Evolutionary conservation across 2,113 vertebrate species (phyloP).

Genomic region (Plestiodon gilberti): DNA sequence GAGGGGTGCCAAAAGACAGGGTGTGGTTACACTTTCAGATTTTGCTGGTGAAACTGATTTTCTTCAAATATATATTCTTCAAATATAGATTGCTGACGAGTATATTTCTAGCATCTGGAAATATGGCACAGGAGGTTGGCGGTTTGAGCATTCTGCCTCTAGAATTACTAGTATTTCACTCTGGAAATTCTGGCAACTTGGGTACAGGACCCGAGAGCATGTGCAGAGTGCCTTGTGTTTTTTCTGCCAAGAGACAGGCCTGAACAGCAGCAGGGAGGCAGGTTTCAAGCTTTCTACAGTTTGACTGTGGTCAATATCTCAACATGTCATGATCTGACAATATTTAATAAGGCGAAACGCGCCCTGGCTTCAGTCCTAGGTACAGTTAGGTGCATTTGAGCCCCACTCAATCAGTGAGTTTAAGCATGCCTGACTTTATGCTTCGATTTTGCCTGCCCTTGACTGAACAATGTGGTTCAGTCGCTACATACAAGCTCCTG

Average conservation of each 20-base stretch:
- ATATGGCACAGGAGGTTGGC: background rate
- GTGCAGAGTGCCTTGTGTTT: background rate
- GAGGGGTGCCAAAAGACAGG: slow-evolving; percentile 30
- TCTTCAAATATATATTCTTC: background rate
- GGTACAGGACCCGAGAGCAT: background rate
- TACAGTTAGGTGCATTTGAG: background rate
- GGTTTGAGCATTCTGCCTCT: no score
- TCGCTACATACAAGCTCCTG: no score
- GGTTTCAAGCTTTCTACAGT: background rate
- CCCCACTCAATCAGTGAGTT: background rate
- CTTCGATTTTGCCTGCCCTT: background rate
- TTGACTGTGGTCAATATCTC: background rate
- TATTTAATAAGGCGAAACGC: background rate
- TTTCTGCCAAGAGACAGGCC: background rate
- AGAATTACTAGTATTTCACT: background rate
- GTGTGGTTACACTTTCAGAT: slow-evolving; percentile 31
- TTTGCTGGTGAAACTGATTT: background rate
- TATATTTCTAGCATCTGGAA: background rate
- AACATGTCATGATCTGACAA: background rate
- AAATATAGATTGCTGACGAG: background rate
- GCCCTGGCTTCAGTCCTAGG: background rate
- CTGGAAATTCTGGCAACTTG: background rate
- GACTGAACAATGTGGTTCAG: no score
- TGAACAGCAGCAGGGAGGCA: background rate
- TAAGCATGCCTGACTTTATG: background rate